Evolutionary conservation across 2,113 vertebrate genomes (phyloP), one percentile per base, ranked within the genome.

Genomic region (Amblyornis subalaris): DNA sequence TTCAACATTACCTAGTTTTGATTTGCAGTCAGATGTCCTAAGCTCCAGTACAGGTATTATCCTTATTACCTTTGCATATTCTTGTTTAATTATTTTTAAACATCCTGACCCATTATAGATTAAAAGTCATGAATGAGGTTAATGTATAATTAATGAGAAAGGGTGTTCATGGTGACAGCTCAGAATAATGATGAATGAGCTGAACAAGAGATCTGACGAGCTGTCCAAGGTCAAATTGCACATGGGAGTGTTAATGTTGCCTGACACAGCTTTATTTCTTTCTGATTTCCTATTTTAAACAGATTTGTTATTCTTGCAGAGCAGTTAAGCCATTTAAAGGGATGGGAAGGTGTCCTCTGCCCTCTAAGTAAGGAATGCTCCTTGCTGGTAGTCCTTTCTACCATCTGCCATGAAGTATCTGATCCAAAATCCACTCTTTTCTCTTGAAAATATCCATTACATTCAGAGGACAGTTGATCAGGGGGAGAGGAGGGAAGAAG

Each of bases 161-260:
- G 69, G 69, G 65, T 90, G 77, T 72, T 93, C 64, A 5, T 72
- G 60, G 75, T 75, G 95, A 67, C 88, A 95, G 58, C 86, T 90
- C 75, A 75, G 90, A 96, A 96, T 93, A 88, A 95, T 97, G 95
- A 97, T 96, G 95, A 96, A 97, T 96, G 93, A 95, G 94, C 71
- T 84, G 93, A 93, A 77, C 62, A 78, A 83, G 84, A 76, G 61
- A 95, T 77, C 80, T 70, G 54, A 94, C 3, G 8, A 95, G 85
- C 62, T 95, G 47, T 81, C 90, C 93, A 97, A 96, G 82, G 95
- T 90, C 95, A 80, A 86, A 76, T 90, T 92, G 61, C 84, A 93
- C 70, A 80, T 21, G 64, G 76, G 86, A 90, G 71, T 42, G 75
- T 77, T 87, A 88, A 83, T 85, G 64, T 67, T 96, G 71, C 67